A percentile compares a stretch with the other conserved stretches of the same genome.
phyloP scores from a whole-genome alignment of 2,888 invertebrate genomes.

The Polydesmus complanatus region DNA sequence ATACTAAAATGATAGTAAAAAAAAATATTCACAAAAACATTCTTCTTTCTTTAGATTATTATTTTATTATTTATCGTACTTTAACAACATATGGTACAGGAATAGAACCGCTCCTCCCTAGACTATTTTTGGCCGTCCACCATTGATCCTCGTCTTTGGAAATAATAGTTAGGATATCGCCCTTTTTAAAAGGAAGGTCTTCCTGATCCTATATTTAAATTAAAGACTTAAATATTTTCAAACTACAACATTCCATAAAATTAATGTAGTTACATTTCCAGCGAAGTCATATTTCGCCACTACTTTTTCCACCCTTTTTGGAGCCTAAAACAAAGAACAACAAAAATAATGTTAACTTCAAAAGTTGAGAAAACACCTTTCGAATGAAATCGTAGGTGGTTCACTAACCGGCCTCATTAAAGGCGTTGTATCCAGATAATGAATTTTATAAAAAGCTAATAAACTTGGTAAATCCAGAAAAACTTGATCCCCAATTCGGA shows the following conservation, averaged over 20 bases:
- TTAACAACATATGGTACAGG: constrained; percentile 78
- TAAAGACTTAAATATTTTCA: neutral
- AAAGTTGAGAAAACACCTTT: too few relatives aligned
- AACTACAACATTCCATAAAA: neutral
- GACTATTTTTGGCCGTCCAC: constrained; percentile 90
- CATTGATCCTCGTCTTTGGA: constrained; percentile 95
- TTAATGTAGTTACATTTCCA: constrained; percentile 55
- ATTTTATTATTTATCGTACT: constrained; percentile 14
- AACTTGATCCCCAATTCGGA: constrained; percentile 86
- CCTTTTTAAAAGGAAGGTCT: constrained; percentile 87
- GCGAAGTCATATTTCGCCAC: constrained; percentile 88
- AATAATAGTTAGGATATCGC: constrained; percentile 80
- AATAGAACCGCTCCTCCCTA: constrained; percentile 79
- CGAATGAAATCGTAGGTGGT: too few relatives aligned
- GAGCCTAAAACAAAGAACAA: constrained; percentile 40
- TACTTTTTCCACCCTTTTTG: constrained; percentile 62
- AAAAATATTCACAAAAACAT: too few relatives aligned
- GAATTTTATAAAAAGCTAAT: constrained; percentile 84
- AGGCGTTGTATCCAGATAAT: constrained; percentile 92
- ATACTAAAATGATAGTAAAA: neutral
- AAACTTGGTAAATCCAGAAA: constrained; percentile 83
- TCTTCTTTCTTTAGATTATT: constrained; percentile 32
- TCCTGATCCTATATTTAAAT: constrained; percentile 62
- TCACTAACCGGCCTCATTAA: constrained; percentile 55
- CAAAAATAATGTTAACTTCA: constrained; percentile 2